Conservation (phyloP, 30 jellyfish, hydroid and myxozoan genomes). For the Hydra vulgaris region DNA sequence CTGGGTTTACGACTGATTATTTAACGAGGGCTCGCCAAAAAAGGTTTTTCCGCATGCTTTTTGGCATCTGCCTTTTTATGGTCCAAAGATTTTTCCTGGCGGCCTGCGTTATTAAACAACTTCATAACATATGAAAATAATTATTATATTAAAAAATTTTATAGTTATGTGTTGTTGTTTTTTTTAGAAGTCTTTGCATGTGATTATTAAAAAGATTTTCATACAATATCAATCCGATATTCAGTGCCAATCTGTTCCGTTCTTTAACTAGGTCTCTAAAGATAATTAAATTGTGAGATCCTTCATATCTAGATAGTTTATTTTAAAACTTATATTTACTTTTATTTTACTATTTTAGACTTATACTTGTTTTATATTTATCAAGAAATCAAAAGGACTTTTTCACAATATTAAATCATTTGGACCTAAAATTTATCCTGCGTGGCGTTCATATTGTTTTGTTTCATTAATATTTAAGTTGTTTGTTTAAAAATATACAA, state of each 20-base stretch:
- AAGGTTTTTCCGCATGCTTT: not conserved
- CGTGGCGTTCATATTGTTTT: too few species aligned
- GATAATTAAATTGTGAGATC: not conserved
- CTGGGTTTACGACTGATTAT: not conserved
- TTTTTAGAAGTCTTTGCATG: not conserved
- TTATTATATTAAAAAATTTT: too few species aligned
- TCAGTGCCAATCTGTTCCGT: not conserved
- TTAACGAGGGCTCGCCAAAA: not conserved
- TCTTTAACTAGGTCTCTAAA: not conserved
- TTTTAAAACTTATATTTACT: not conserved
- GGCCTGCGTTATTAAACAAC: not conserved
- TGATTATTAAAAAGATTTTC: not conserved
- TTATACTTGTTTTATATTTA: not conserved
- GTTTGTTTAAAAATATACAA: too few species aligned
- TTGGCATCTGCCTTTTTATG: not conserved
- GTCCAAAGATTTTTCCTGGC: not conserved
- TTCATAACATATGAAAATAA: not conserved
- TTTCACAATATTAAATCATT: too few species aligned
- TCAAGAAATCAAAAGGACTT: too few species aligned
- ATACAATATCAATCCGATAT: not conserved
- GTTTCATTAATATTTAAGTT: too few species aligned
- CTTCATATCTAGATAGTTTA: not conserved
- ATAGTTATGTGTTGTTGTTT: not conserved
- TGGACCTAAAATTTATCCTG: too few species aligned
- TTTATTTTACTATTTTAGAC: not conserved